phyloP scores from a whole-genome alignment of 2,797 vertebrate genomes.

The Silurus aristotelis region DNA sequence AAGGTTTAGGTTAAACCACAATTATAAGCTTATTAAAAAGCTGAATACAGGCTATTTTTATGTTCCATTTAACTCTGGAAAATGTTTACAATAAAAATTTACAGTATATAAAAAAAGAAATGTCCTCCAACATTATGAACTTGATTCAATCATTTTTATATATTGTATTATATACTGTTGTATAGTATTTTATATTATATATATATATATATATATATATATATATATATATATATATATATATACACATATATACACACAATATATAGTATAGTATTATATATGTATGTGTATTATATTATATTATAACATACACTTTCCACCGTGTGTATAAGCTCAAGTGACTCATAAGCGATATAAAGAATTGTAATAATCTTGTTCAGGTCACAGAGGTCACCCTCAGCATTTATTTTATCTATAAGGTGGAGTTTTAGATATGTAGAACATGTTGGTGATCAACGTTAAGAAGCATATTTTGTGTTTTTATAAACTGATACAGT shows the following conservation, averaged over 20 bases:
- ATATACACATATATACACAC: too few species aligned
- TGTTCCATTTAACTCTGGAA: too few species aligned
- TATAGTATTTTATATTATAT: background rate
- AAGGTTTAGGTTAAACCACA: background rate
- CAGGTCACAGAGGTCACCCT: background rate
- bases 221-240: too few species aligned
- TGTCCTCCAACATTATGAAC: background rate
- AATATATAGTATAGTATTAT: background rate
- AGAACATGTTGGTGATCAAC: background rate
- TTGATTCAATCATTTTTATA: background rate
- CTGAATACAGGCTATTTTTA: too few species aligned
- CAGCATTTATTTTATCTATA: background rate
- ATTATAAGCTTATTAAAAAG: too few species aligned
- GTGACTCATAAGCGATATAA: background rate
- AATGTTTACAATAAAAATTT: too few species aligned
- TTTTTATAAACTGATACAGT: background rate
- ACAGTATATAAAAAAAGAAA: too few species aligned
- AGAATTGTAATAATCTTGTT: background rate
- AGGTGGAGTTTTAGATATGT: background rate
- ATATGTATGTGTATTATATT: background rate
- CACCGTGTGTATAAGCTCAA: background rate
- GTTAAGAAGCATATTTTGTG: background rate
- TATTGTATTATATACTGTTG: background rate
- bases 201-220: too few species aligned
- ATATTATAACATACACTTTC: background rate